Evolutionary conservation across 2,797 vertebrate genomes (phyloP).

Genomic region (Lutjanus campechanus): DNA sequence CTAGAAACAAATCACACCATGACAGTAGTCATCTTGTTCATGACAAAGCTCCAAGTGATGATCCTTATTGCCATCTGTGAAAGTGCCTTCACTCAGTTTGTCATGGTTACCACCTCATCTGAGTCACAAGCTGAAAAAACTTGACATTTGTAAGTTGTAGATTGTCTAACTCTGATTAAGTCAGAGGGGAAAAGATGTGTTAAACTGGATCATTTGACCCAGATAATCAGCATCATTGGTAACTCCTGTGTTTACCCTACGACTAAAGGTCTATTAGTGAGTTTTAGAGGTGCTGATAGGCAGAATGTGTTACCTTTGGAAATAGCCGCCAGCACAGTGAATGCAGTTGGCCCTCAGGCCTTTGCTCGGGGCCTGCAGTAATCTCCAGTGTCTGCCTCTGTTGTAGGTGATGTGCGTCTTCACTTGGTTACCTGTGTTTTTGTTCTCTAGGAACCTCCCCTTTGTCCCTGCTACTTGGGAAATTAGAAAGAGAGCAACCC

Average conservation of each 20-base stretch:
- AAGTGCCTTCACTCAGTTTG: constrained; percentile 16
- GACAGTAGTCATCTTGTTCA: constrained; percentile 15
- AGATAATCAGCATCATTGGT: too few species aligned
- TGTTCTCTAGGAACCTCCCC: constrained; percentile 99
- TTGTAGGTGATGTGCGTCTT: constrained; percentile 99
- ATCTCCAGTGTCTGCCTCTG: constrained; percentile 96
- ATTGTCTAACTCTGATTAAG: background rate
- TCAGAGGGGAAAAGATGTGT: background rate
- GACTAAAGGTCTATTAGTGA: background rate
- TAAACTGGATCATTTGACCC: background rate
- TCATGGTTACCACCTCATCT: constrained; percentile 49
- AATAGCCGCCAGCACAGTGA: constrained; percentile 82
- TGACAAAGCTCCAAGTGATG: constrained; percentile 39
- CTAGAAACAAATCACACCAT: constrained; percentile 11
- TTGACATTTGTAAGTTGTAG: background rate
- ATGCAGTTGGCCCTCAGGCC: constrained; percentile 91
- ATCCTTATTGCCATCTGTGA: constrained; percentile 53
- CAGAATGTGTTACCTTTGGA: background rate
- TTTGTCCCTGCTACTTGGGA: constrained; percentile 98
- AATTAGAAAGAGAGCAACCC: constrained; percentile 78
- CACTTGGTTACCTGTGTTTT: constrained; percentile 94
- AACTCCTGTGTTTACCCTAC: too few species aligned
- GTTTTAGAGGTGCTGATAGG: background rate
- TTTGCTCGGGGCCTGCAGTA: constrained; percentile 92
- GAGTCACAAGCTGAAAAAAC: constrained; percentile 6